Conservation (phyloP, 2,113 vertebrate genomes). For the Chloropsis hardwickii region DNA sequence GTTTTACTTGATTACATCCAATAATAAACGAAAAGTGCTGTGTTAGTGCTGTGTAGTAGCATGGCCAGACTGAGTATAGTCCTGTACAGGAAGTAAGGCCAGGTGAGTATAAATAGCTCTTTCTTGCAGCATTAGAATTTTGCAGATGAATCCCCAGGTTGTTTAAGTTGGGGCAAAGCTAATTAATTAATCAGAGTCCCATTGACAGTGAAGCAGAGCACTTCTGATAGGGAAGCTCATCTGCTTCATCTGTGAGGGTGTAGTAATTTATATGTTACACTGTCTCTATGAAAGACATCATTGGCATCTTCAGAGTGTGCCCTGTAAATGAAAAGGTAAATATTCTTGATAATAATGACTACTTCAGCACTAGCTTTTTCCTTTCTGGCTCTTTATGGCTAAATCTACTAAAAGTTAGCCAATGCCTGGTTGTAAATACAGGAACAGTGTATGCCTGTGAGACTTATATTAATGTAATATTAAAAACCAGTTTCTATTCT, state of each 20-base stretch:
- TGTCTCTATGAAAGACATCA: neutral
- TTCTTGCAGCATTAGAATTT: neutral
- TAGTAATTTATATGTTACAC: neutral
- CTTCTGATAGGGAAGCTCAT: neutral
- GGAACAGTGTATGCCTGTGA: neutral
- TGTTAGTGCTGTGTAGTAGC: neutral
- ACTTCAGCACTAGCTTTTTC: neutral
- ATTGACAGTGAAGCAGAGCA: neutral
- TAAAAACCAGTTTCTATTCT: neutral
- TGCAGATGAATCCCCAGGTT: neutral
- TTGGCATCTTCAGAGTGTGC: neutral
- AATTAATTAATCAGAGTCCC: neutral
- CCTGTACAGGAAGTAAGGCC: neutral
- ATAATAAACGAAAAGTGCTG: slow-evolving; percentile 19
- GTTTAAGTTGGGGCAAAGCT: neutral
- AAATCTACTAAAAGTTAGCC: neutral
- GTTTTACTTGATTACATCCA: slow-evolving; percentile 14
- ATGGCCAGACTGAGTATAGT: neutral
- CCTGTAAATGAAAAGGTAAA: neutral
- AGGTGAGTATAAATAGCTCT: neutral
- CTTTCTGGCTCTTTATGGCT: neutral
- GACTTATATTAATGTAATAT: neutral
- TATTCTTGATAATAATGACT: neutral
- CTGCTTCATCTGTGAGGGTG: neutral
- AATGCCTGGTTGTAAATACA: neutral